phyloP scores from a whole-genome alignment of 2,888 invertebrate species.

The Scaptomyza caliginosa region DNA sequence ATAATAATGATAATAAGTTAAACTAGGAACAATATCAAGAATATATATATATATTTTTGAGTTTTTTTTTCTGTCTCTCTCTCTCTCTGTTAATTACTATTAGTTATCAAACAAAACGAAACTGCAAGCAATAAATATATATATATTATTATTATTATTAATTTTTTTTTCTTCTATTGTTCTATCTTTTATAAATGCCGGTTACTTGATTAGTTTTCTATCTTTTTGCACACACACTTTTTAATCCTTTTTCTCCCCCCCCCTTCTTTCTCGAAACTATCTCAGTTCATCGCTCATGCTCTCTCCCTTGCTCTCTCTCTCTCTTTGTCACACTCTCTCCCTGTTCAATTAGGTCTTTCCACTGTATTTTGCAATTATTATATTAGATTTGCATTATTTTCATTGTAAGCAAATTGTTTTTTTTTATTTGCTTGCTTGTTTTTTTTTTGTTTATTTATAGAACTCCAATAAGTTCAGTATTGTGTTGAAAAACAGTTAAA shows the following conservation, averaged over 20 bases:
- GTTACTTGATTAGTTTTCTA: constrained; percentile 50
- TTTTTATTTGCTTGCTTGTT: constrained; percentile 1
- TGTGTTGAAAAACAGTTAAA: background rate
- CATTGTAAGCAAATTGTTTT: constrained; percentile 12
- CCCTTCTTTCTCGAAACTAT: constrained; percentile 25
- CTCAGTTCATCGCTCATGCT: constrained; percentile 23
- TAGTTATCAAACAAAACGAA: constrained; percentile 43
- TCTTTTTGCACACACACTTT: constrained; percentile 21
- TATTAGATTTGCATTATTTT: background rate
- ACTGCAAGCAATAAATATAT: constrained; percentile 54
- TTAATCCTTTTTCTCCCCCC: constrained; percentile 25
- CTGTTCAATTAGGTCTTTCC: constrained; percentile 1
- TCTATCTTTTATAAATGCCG: constrained; percentile 39
- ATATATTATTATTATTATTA: too few relatives aligned
- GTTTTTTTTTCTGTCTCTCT: constrained; percentile 18
- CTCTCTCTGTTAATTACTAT: constrained; percentile 21
- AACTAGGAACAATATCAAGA: constrained; percentile 41
- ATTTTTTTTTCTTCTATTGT: constrained; percentile 10
- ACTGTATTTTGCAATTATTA: constrained; percentile 10
- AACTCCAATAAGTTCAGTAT: background rate
- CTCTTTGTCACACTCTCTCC: constrained; percentile 14
- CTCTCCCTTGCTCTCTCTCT: constrained; percentile 31
- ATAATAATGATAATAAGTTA: constrained; percentile 26
- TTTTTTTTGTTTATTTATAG: background rate
- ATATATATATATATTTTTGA: constrained; percentile 56